Conservation (phyloP, 1,140 invertebrate species). For the Drosophila arawakana region DNA sequence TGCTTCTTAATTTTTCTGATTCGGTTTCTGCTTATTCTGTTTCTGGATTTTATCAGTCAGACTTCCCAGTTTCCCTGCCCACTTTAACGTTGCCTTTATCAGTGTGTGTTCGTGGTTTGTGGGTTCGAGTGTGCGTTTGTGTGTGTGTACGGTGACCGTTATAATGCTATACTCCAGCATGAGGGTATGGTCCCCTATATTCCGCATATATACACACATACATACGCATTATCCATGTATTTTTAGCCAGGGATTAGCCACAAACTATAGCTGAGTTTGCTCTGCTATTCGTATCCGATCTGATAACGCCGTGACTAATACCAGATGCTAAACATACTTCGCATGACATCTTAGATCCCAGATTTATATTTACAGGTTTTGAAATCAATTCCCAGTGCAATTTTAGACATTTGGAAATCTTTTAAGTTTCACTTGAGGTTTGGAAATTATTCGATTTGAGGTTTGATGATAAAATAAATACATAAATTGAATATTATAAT, state of each 20-base stretch:
- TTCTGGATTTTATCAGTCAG: slow-evolving; percentile 19
- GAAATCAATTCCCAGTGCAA: neutral
- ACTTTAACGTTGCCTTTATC: slow-evolving; percentile 11
- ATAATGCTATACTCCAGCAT: slow-evolving; percentile 19
- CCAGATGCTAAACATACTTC: neutral
- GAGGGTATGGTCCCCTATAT: slow-evolving; percentile 30
- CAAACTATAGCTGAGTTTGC: neutral
- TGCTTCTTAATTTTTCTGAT: neutral
- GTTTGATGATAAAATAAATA: no score
- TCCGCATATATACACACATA: neutral
- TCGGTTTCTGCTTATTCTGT: neutral
- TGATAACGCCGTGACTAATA: neutral
- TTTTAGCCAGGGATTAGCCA: slow-evolving; percentile 1
- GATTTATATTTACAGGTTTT: no score
- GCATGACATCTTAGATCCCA: no score
- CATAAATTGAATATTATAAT: no score
- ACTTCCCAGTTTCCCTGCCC: slow-evolving; percentile 31
- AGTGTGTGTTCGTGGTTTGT: neutral
- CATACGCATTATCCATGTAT: neutral
- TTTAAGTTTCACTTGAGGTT: no score
- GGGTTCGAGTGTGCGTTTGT: neutral
- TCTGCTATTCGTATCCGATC: neutral
- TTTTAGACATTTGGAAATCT: neutral
- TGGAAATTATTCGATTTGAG: no score
- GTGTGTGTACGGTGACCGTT: slow-evolving; percentile 23